Evolutionary conservation across 2,888 invertebrate genomes (phyloP), one percentile per base, ranked within the genome.

Genomic region (Troilus luridus): DNA sequence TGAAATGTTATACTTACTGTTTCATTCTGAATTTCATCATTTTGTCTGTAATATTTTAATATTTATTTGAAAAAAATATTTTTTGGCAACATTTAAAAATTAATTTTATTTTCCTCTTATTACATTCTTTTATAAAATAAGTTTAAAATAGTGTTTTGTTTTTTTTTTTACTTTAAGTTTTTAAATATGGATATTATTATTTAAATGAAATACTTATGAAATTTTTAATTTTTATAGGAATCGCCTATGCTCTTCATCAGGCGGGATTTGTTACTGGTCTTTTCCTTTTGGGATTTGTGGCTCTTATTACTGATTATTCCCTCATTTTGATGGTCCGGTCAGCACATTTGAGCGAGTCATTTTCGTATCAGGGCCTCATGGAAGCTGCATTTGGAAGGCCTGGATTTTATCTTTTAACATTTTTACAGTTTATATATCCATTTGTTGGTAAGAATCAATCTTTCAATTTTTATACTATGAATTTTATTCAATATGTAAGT

Each of bases 381-480:
- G 95, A 97, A 93, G 96, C 97, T 17, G 97, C 97, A 58, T 97
- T 97, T 93, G 98, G 98, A 85, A 95, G 95, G 93, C 95, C 96
- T 88, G 97, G 98, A 24, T 98, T 97, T 94, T 96, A 97, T 93
- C 94, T 97, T 67, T 95, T 97, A 27, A 97, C 97, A 3, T 94
- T 96, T 67, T 94, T 97, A 92, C 98, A 98, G 94, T 97, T 97
- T 93, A 95, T 97, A 93, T 98, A 98, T 94, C 98, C 98, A 1
- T 97, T 97, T 93, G 96, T 97, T 93, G 97, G 97, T 97, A 95
- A 95, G 94, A 93, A 81, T 41, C n/a, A n/a, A 92, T 58, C 10
- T 59, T 21, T n/a, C 24, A 41, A 21, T 6, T 88, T 88, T 62
- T 59, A 88, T 64, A 17, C 10, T n/a, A 77, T 90, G 2, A 67